Percentiles rank a stretch among this genome's conserved stretches.
Evolutionary conservation across 2,797 vertebrate genomes (phyloP).

Genomic region (Peromyscus nudipes): DNA sequence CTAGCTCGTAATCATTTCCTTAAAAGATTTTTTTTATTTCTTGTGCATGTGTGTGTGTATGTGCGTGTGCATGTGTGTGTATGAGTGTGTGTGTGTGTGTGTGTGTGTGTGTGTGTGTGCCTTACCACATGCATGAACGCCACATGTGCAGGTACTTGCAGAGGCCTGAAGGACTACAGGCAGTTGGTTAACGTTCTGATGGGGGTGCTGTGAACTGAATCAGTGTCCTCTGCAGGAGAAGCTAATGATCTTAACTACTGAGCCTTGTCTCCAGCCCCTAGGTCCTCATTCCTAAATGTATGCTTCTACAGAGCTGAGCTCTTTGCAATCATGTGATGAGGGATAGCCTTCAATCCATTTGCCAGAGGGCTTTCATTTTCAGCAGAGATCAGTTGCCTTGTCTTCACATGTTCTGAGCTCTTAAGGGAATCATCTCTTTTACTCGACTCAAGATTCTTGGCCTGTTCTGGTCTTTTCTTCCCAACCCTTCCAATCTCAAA

Average conservation of each 20-base stretch:
- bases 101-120: background rate
- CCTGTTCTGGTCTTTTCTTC: background rate
- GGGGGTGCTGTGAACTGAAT: background rate
- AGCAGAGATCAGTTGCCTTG: background rate
- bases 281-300: background rate
- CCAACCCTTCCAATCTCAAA: background rate
- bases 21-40: background rate
- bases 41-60: background rate
- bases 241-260: background rate
- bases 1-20: background rate
- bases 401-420: background rate
- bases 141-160: background rate
- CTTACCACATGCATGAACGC: background rate
- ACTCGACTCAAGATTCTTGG: background rate
- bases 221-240: background rate
- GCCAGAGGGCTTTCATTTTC: background rate
- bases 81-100: background rate
- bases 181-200: background rate
- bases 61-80: background rate
- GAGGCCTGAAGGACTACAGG: background rate
- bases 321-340: background rate
- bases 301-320: background rate
- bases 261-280: too few species aligned
- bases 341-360: background rate
- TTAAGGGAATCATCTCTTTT: background rate